Percentiles rank a stretch among this genome's conserved stretches.
Evolutionary conservation across 1,140 invertebrate species (phyloP).

Genomic region (Manduca sexta): DNA sequence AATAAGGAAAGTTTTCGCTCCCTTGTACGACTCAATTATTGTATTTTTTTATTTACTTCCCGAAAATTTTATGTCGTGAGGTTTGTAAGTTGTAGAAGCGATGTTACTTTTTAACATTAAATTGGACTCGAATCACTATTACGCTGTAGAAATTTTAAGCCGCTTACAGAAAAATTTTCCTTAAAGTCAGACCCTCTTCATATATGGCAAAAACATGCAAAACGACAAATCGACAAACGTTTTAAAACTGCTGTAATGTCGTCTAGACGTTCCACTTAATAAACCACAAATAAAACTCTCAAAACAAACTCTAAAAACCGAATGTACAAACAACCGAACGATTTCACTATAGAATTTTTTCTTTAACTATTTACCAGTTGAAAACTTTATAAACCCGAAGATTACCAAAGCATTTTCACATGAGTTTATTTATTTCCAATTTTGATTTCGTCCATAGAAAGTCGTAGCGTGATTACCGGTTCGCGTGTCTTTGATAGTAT

Average conservation of each 20-base stretch:
- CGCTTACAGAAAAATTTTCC: not conserved
- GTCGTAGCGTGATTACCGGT: slow-evolving; percentile 48
- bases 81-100: too few species aligned
- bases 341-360: too few species aligned
- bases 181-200: slow-evolving; percentile 7
- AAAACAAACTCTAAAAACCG: too few species aligned
- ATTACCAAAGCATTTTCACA: slow-evolving; percentile 20
- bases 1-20: slow-evolving; percentile 49
- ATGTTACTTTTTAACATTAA: too few species aligned
- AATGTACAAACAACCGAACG: too few species aligned
- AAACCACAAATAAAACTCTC: too few species aligned
- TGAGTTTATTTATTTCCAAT: slow-evolving; percentile 40
- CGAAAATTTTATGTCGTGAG: slow-evolving; percentile 24
- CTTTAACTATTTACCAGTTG: too few species aligned
- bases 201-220: slow-evolving; percentile 7
- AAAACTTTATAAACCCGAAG: too few species aligned
- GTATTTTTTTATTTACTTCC: slow-evolving; percentile 10
- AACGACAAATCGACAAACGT: not conserved
- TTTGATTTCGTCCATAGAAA: slow-evolving; percentile 37
- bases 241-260: too few species aligned
- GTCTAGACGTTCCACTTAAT: too few species aligned
- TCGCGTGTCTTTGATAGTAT: slow-evolving; percentile 54
- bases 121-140: too few species aligned
- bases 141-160: not conserved
- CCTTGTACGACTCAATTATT: too few species aligned